These are phyloP conservation scores for Pyrocephalus nanus DNA, from an alignment of 2,797 vertebrate species.

Conservation along the genomic window DNA sequence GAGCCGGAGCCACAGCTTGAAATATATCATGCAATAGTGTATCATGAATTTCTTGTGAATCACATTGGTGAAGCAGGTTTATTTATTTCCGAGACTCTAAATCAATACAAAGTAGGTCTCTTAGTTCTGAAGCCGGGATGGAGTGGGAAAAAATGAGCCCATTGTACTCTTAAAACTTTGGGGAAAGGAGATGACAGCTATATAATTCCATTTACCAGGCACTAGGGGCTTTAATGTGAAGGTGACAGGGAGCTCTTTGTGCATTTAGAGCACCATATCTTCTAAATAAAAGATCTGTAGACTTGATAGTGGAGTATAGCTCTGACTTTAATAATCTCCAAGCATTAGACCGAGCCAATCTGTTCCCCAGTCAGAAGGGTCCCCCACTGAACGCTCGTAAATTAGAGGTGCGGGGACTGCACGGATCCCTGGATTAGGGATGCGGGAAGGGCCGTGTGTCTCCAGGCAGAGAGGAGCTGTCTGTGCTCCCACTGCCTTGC, in stretches of 20 bases:
- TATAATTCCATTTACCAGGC: slow-evolving; percentile 85
- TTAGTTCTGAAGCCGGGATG: slow-evolving; percentile 81
- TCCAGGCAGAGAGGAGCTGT: slow-evolving; percentile 26
- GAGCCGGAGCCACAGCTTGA: slow-evolving; percentile 76
- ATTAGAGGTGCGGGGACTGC: slow-evolving; percentile 72
- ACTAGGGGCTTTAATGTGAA: slow-evolving; percentile 82
- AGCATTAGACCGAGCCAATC: slow-evolving; percentile 79
- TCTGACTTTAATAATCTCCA: slow-evolving; percentile 81
- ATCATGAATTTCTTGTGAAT: slow-evolving; percentile 85
- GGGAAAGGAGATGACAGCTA: slow-evolving; percentile 84
- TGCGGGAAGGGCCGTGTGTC: slow-evolving; percentile 51
- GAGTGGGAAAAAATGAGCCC: slow-evolving; percentile 81
- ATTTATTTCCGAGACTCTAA: slow-evolving; percentile 85
- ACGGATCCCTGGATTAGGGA: slow-evolving; percentile 51
- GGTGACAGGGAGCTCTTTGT: slow-evolving; percentile 82
- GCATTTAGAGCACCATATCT: slow-evolving; percentile 82
- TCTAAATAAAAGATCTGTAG: slow-evolving; percentile 85
- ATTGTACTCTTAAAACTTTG: slow-evolving; percentile 85
- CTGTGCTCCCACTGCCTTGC: neutral
- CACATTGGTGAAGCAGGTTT: slow-evolving; percentile 81
- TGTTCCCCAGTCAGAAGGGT: slow-evolving; percentile 78
- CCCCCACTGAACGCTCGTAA: slow-evolving; percentile 73
- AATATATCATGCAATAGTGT: slow-evolving; percentile 84
- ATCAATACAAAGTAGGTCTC: slow-evolving; percentile 85
- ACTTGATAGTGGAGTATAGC: slow-evolving; percentile 80